Percentiles rank a stretch among this genome's conserved stretches.
These are phyloP conservation scores for Tauraco erythrolophus DNA, from an alignment of 2,113 vertebrate genomes.

Conservation along the genomic window DNA sequence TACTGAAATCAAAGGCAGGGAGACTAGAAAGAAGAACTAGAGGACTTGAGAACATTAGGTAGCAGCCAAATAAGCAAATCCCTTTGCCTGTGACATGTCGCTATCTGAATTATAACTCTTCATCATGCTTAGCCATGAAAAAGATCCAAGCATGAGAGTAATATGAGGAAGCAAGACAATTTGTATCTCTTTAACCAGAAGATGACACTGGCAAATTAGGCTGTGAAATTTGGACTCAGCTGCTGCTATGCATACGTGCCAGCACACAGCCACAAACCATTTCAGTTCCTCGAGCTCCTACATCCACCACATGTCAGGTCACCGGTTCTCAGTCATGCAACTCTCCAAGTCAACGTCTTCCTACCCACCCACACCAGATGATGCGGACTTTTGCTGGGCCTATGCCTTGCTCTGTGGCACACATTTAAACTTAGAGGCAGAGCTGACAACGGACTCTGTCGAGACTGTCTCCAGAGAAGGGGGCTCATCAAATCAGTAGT, in stretches of 20 bases:
- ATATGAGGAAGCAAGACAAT: background rate
- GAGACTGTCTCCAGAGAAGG: background rate
- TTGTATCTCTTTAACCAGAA: background rate
- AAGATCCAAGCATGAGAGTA: background rate
- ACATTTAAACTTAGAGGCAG: background rate
- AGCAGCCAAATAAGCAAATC: background rate
- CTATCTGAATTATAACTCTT: background rate
- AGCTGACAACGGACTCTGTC: background rate
- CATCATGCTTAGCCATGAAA: background rate
- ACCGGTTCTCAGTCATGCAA: rapidly evolving
- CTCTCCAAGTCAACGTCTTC: background rate
- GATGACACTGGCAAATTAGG: background rate
- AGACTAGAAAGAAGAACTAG: background rate
- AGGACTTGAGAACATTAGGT: background rate
- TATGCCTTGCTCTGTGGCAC: background rate
- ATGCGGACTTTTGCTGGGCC: background rate
- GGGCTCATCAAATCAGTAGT: background rate
- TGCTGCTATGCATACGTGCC: background rate
- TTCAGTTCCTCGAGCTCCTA: background rate
- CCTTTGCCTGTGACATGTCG: background rate
- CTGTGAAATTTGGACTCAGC: background rate
- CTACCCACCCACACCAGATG: background rate
- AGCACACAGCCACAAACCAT: background rate
- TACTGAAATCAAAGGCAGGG: background rate
- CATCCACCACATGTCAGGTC: background rate